Base-by-base conservation (phyloP, 2,797 vertebrate species). In the Somateria mollissima region DNA sequence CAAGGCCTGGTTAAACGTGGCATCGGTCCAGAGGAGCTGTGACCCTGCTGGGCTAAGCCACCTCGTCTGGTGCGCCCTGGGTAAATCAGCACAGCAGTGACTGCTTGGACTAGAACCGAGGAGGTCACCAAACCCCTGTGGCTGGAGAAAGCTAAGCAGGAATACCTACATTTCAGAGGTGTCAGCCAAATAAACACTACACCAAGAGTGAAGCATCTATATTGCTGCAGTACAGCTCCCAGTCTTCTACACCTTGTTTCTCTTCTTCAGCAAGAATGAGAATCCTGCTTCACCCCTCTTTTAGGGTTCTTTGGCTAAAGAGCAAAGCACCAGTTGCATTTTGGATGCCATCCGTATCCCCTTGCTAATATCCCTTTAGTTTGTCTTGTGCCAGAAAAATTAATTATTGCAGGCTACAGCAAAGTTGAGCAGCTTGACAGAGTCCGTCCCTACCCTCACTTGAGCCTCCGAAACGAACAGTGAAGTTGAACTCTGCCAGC, bases 381-480 rank as follows among this genome's bases (percentile, higher is more conserved):
- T 7, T 25, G 17, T 66, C 72, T 65, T 58, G 32, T 87, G 94
- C 86, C 85, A 90, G 93, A 69, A 85, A 80, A 91, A 92, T 80
- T 91, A 94, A 85, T 90, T 90, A 87, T 67, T 37, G 66, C 56
- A 92, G 45, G 69, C 69, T 80, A 74, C 85, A 84, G 74, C 54
- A 49, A 90, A 67, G 85, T 22, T 39, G 16, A 41, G n/a, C 51
- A 57, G 20, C 20, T 67, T 67, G 51, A 45, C 53, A 56, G 77
- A 47, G n/a, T 80, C 60, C 78, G 76, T 72, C 56, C 37, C 81
- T 84, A 81, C 66, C 84, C 84, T 65, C 7, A 17, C 43, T 60
- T 37, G 37, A 89, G 85, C 81, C 84, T 93, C 77, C 20, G 53
- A 90, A 94, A 91, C 10, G 25, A 83, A 69, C 73, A 85, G 91